Base-by-base conservation (phyloP, 2,113 vertebrate genomes). In the Sebastes fasciatus region DNA sequence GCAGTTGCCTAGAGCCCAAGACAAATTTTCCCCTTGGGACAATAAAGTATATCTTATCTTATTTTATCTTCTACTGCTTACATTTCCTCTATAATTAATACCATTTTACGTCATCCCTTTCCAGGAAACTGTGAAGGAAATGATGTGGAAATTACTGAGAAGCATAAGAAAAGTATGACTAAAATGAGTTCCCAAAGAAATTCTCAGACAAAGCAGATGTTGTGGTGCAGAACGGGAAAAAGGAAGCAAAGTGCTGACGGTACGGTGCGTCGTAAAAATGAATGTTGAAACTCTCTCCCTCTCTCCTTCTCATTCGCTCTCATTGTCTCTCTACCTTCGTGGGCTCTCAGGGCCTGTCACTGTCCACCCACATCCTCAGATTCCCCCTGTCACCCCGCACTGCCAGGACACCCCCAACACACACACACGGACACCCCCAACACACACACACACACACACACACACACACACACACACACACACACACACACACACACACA, bases 301-400 rank as follows among this genome's bases (percentile, higher is more conserved):
- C 51, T 61, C 43, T 12, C 26, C 21, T 77, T 61, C 58, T 64
- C 58, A 57, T 83, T 74, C 48, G 6, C 34, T 54, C 80, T 86
- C 76, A 74, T 89, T 91, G 88, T 86, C 67, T 89, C 72, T 83
- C 49, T 65, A 75, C 70, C 82, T 83, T 79, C 61, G 61, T 84
- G 60, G 55, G 77, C 57, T 87, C 78, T 84, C 58, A 61, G 74
- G 64, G 68, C 73, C 77, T 67, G 54, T 93, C 89, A 87, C 57
- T 89, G 80, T 91, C 92, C 89, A 80, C 93, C 93, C 90, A 94
- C 93, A 48, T 21, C 79, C 77, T 86, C 63, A 70, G 77, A 75
- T 80, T 77, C 86, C 79, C 79, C 79, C 48, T 66, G 76, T 84
- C 78, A 80, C 82, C 86, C 80, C 8, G 0, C 73, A 81, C 78